A percentile compares a stretch with the other conserved stretches of the same genome.
Evolutionary conservation across 2,888 invertebrate species (phyloP).

Genomic region (Volucella zonaria): DNA sequence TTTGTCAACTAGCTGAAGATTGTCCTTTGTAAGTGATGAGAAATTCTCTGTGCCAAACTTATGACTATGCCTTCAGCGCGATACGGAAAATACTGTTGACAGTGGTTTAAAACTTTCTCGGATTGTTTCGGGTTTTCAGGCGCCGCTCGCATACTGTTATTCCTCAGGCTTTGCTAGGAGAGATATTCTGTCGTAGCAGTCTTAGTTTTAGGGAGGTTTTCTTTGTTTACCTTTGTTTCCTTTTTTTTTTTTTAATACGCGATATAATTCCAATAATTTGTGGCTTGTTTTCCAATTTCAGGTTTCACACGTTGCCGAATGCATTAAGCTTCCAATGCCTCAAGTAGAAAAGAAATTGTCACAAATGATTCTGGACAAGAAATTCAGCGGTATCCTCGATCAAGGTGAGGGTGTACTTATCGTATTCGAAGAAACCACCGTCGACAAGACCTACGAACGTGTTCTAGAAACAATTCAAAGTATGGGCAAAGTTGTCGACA

Average conservation of each 20-base stretch:
- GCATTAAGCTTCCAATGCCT: constrained; percentile 94
- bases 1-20: no score
- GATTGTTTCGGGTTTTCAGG: no score
- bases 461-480: constrained; percentile 98
- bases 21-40: no score
- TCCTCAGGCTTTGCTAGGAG: no score
- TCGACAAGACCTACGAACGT: constrained; percentile 98
- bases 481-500: constrained; percentile 99
- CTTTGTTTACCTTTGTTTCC: background rate
- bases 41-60: no score
- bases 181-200: no score
- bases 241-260: background rate
- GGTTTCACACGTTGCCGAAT: constrained; percentile 94
- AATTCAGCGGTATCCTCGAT: constrained; percentile 97
- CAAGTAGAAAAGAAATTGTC: constrained; percentile 99
- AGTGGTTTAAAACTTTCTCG: no score
- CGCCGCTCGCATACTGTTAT: no score
- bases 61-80: no score
- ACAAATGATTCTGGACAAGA: constrained; percentile 99
- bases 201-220: no score
- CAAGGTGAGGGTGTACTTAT: constrained; percentile 99
- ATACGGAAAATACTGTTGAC: no score
- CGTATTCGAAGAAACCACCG: constrained; percentile 96
- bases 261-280: background rate
- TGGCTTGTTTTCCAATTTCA: constrained; percentile 64